Conservation (phyloP, 2,888 invertebrate species). For the Lumbricus terrestris region DNA sequence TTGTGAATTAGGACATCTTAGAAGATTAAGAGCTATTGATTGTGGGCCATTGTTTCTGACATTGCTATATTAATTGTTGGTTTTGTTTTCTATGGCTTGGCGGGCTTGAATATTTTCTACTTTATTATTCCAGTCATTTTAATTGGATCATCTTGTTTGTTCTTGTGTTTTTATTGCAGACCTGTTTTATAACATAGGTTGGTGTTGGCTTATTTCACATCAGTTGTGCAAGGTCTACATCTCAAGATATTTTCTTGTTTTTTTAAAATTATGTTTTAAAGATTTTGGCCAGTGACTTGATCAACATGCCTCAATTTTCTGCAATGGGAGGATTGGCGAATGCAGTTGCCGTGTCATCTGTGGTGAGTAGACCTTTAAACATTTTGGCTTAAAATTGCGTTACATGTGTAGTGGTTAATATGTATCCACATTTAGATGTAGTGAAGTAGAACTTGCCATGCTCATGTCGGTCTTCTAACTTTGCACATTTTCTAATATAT, state of each 20-base stretch:
- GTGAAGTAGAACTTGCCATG: not conserved
- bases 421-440: not conserved
- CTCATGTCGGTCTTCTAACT: not conserved
- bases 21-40: not conserved
- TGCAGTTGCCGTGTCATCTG: slow-evolving; percentile 37
- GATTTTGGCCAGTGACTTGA: slow-evolving; percentile 41
- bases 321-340: slow-evolving; percentile 40
- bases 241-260: not conserved
- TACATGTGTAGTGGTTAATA: not conserved
- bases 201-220: not conserved
- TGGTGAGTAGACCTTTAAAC: slow-evolving; percentile 37
- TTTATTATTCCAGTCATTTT: not conserved
- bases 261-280: slow-evolving; percentile 19
- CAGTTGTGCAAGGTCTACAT: not conserved
- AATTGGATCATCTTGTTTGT: not conserved
- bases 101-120: not conserved
- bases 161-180: too few species aligned
- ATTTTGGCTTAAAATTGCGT: not conserved
- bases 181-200: too few species aligned
- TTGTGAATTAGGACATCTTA: not conserved
- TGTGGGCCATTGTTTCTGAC: too few species aligned
- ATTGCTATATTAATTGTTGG: too few species aligned
- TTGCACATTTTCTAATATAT: not conserved
- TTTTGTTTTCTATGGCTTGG: not conserved
- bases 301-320: slow-evolving; percentile 41